Evolutionary conservation across 1,140 invertebrate genomes (phyloP).

Genomic region (Acromyrmex charruanus): DNA sequence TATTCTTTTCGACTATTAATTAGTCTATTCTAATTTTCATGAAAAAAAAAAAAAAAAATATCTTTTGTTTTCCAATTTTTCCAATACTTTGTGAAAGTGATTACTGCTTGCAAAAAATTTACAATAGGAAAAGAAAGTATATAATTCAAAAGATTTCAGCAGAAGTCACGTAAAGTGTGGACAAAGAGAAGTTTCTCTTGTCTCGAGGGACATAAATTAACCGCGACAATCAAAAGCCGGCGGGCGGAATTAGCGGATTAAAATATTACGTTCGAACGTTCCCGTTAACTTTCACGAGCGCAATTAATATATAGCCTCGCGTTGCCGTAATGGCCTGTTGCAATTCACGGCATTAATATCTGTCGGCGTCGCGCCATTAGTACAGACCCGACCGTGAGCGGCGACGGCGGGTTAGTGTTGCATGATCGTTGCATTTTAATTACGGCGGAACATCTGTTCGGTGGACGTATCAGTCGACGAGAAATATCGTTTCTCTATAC

Average conservation of each 20-base stretch:
- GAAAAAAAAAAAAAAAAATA: neutral
- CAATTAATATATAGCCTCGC: slow-evolving; percentile 72
- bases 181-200: neutral
- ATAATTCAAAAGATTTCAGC: neutral
- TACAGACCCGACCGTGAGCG: slow-evolving; percentile 69
- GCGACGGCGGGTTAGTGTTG: slow-evolving; percentile 57
- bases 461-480: slow-evolving; percentile 71
- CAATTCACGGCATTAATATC: slow-evolving; percentile 75
- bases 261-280: slow-evolving; percentile 67
- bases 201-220: slow-evolving; percentile 42
- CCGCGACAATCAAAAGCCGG: slow-evolving; percentile 55
- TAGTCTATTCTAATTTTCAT: neutral
- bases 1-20: neutral
- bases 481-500: slow-evolving; percentile 71
- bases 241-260: slow-evolving; percentile 64
- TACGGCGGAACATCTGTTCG: slow-evolving; percentile 74
- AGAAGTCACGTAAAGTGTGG: neutral
- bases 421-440: slow-evolving; percentile 76
- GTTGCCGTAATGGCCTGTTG: slow-evolving; percentile 71
- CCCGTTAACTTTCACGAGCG: slow-evolving; percentile 68
- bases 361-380: slow-evolving; percentile 75
- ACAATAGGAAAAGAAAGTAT: too few species aligned
- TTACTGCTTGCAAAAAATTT: neutral
- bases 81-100: neutral
- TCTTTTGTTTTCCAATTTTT: neutral